Conservation (phyloP, 1,140 invertebrate species). For the Limonius californicus region DNA sequence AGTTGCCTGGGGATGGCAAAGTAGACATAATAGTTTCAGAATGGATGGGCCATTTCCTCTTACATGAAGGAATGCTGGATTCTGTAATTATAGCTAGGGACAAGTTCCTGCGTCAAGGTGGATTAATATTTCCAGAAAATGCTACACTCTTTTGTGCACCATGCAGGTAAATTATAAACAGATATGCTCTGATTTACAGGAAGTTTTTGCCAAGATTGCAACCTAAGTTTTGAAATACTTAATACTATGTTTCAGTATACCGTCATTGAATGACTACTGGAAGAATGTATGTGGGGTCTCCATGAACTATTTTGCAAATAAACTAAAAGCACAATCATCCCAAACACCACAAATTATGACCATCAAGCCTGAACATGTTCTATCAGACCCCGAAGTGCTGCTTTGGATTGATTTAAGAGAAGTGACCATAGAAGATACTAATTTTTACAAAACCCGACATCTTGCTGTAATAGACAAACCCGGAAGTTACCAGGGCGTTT, state of each 20-base stretch:
- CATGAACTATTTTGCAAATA: constrained; percentile 54
- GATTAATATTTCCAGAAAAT: constrained; percentile 62
- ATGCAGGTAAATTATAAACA: constrained; percentile 51
- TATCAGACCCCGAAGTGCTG: constrained; percentile 53
- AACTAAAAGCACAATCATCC: constrained; percentile 47
- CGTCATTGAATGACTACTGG: constrained; percentile 60
- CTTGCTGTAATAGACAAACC: constrained; percentile 51
- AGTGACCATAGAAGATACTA: constrained; percentile 50
- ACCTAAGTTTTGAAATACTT: neutral
- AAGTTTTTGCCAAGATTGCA: neutral
- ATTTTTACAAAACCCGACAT: constrained; percentile 47
- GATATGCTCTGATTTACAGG: neutral
- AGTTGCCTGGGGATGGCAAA: constrained; percentile 75
- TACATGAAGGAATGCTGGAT: constrained; percentile 98
- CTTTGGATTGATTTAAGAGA: constrained; percentile 58
- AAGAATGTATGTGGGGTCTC: constrained; percentile 54
- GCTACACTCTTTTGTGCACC: constrained; percentile 62
- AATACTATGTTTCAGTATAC: constrained; percentile 52
- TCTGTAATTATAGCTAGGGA: constrained; percentile 88
- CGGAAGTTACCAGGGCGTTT: constrained; percentile 70
- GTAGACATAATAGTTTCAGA: constrained; percentile 97
- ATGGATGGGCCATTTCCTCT: constrained; percentile 99
- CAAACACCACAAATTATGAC: constrained; percentile 51
- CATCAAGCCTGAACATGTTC: constrained; percentile 50
- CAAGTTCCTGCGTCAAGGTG: constrained; percentile 79